Evolutionary conservation across 1,140 invertebrate genomes (phyloP), one percentile per base, ranked within the genome.

Genomic region (Drosophila triauraria): DNA sequence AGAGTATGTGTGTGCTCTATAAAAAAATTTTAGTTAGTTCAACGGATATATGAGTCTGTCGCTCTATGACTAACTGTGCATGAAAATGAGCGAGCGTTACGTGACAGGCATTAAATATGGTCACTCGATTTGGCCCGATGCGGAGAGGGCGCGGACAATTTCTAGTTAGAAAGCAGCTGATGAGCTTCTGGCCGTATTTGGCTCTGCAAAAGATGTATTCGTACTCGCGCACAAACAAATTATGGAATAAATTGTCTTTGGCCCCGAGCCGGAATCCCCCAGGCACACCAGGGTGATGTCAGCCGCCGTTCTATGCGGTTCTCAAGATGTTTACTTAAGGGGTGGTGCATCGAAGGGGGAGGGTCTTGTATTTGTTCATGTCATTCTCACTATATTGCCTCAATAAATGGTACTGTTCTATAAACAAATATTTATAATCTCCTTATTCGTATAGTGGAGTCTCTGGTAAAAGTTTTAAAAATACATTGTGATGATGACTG

Each of bases 111-210:
- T 84, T 67, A 61, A 60, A 87, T 65, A 86, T 86, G 68, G 61
- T 58, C 58, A 58, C 46, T 50, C 62, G 63, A 86, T 64, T 56
- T 38, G 46, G 40, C 30, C 43, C 13, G 27, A 10, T 10, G 40
- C 5, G 13, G 17, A 48, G n/a, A 17, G 47, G 58, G 69, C 43
- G 57, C 15, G 25, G 60, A 30, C 30, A 38, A 32, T 50, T 38
- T 56, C 65, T 78, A 68, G 68, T 78, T 82, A 75, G 83, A 87
- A 87, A 88, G 85, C 80, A 88, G 75, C 69, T 83, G 80, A 79
- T 79, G 64, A 74, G 78, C 50, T 74, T 72, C 54, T 67, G 69
- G 80, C 80, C 84, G 42, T 88, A 88, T 88, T 88, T 88, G 85
- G 83, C 30, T 13, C 59, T 38, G 32, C 43, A 35, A 60, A 23